Conservation (phyloP, 2,113 vertebrate genomes). For the Mesoclemmys tuberculata region DNA sequence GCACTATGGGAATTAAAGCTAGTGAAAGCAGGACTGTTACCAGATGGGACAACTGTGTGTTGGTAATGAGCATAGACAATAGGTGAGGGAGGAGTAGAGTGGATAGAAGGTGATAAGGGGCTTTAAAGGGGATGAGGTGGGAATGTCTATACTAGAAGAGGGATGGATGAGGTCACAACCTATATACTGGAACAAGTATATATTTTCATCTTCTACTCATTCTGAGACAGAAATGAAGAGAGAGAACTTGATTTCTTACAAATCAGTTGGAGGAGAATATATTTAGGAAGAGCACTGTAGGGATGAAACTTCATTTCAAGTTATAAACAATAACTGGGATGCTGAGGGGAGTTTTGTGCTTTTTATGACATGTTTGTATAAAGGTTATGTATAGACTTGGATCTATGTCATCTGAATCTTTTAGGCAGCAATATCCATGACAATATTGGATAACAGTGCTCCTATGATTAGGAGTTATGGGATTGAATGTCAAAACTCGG, state of each 20-base stretch:
- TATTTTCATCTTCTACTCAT: background rate
- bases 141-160: background rate
- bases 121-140: background rate
- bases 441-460: slow-evolving; percentile 78
- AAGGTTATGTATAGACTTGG: slow-evolving; percentile 75
- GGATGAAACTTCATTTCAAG: slow-evolving; percentile 21
- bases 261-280: background rate
- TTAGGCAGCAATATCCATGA: slow-evolving; percentile 74
- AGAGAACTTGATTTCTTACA: background rate
- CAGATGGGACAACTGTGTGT: slow-evolving; percentile 57
- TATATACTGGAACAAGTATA: background rate
- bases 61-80: slow-evolving; percentile 47
- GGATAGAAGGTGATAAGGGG: background rate
- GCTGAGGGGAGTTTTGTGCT: background rate
- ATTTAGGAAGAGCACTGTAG: background rate
- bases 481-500: slow-evolving; percentile 75
- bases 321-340: background rate
- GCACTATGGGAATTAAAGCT: slow-evolving; percentile 70
- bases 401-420: slow-evolving; percentile 65
- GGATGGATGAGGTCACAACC: background rate
- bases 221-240: background rate
- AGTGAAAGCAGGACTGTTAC: slow-evolving; percentile 46
- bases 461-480: slow-evolving; percentile 75
- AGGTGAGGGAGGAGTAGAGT: slow-evolving; percentile 41
- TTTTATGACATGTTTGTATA: slow-evolving; percentile 71